Evolutionary conservation across 2,797 vertebrate genomes (phyloP).

Genomic region (Champsocephalus esox): DNA sequence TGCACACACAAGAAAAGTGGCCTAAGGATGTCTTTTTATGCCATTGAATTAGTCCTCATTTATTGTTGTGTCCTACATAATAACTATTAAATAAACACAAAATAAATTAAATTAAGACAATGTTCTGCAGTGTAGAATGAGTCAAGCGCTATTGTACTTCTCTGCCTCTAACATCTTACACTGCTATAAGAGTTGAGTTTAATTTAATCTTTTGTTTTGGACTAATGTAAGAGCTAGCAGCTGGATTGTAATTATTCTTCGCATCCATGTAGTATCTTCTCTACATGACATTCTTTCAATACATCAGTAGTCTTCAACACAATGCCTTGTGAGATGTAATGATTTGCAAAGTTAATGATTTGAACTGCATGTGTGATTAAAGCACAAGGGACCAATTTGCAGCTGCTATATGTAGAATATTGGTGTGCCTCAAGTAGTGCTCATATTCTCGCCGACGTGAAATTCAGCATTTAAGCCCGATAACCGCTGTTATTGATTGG

Average conservation of each 20-base stretch:
- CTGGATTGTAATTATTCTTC: constrained; percentile 65
- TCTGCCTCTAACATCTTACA: constrained; percentile 77
- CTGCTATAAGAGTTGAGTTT: constrained; percentile 57
- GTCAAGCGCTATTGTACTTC: constrained; percentile 84
- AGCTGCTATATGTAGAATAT: constrained; percentile 73
- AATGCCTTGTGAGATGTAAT: constrained; percentile 75
- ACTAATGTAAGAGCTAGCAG: constrained; percentile 66
- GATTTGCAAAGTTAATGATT: constrained; percentile 83
- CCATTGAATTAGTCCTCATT: constrained; percentile 94
- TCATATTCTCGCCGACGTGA: constrained; percentile 74
- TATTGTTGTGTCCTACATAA: constrained; percentile 89
- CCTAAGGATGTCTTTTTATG: constrained; percentile 91
- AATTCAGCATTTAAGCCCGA: constrained; percentile 78
- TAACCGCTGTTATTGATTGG: constrained; percentile 78
- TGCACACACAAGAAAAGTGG: constrained; percentile 89
- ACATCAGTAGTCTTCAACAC: constrained; percentile 68
- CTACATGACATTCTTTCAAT: constrained; percentile 67
- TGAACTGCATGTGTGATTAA: constrained; percentile 77
- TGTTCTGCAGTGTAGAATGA: constrained; percentile 82
- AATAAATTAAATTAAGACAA: constrained; percentile 96
- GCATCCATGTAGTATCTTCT: constrained; percentile 56
- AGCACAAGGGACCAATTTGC: constrained; percentile 81
- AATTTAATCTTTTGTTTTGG: constrained; percentile 80
- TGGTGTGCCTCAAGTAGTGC: constrained; percentile 65
- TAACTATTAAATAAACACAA: constrained; percentile 95